phyloP scores from a whole-genome alignment of 1,140 invertebrate species.

The Aporrectodea caliginosa region DNA sequence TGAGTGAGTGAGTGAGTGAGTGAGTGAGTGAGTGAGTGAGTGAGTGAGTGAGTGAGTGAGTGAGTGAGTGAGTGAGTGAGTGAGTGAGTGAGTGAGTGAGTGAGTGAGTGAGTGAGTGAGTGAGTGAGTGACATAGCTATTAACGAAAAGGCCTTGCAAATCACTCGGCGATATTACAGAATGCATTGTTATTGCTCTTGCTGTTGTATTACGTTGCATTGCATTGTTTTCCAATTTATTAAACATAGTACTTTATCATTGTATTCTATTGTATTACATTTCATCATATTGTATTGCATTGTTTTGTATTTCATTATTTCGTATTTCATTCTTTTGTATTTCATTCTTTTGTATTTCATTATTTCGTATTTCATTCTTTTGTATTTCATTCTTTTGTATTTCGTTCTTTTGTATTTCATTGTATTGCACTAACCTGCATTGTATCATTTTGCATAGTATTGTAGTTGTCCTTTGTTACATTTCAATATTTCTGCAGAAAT shows the following conservation, averaged over 20 bases:
- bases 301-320: too few species aligned
- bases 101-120: constrained; percentile 35
- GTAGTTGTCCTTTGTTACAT: too few species aligned
- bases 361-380: too few species aligned
- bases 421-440: too few species aligned
- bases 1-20: constrained; percentile 31
- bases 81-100: constrained; percentile 34
- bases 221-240: too few species aligned
- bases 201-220: not conserved
- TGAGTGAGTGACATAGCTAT: constrained; percentile 17
- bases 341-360: too few species aligned
- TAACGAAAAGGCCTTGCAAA: not conserved
- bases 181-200: not conserved
- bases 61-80: constrained; percentile 34
- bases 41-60: constrained; percentile 33
- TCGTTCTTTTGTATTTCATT: too few species aligned
- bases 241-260: not conserved
- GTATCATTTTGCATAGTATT: too few species aligned
- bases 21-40: constrained; percentile 34
- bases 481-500: too few species aligned
- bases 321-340: too few species aligned
- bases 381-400: too few species aligned
- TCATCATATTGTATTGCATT: not conserved
- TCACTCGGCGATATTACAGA: not conserved
- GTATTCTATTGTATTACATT: not conserved